Evolutionary conservation across 2,797 vertebrate species (phyloP).

Genomic region (Lutjanus campechanus): DNA sequence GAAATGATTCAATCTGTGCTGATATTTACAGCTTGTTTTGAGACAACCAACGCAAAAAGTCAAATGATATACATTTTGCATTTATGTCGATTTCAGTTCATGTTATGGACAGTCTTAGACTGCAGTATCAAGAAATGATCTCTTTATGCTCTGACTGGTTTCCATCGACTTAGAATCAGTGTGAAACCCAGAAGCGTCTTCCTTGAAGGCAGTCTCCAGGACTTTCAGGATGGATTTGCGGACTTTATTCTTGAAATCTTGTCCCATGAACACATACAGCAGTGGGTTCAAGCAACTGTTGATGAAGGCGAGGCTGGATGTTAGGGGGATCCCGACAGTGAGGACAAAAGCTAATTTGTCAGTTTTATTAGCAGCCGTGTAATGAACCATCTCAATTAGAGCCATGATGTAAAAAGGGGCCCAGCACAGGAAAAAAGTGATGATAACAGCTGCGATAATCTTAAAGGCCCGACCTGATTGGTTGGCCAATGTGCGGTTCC

Average conservation of each 20-base stretch:
- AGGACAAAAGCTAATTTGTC: slow-evolving; percentile 61
- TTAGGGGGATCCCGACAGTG: slow-evolving; percentile 78
- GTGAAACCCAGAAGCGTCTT: slow-evolving; percentile 81
- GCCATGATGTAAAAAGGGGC: slow-evolving; percentile 89
- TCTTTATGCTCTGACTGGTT: slow-evolving; percentile 78
- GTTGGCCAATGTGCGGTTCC: slow-evolving; percentile 81
- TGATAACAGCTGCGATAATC: slow-evolving; percentile 89
- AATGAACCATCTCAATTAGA: slow-evolving; percentile 84
- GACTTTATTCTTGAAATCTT: slow-evolving; percentile 85
- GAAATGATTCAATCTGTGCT: no score
- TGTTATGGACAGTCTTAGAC: slow-evolving; percentile 54
- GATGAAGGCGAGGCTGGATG: slow-evolving; percentile 82
- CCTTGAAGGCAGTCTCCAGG: slow-evolving; percentile 86
- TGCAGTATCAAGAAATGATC: slow-evolving; percentile 79
- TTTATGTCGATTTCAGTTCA: no score
- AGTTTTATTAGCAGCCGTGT: slow-evolving; percentile 57
- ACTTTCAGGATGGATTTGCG: slow-evolving; percentile 85
- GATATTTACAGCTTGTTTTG: no score
- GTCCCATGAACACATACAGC: slow-evolving; percentile 88
- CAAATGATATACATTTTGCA: no score
- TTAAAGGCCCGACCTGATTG: slow-evolving; percentile 86
- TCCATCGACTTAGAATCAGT: slow-evolving; percentile 80
- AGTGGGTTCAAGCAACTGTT: slow-evolving; percentile 88
- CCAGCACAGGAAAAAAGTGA: slow-evolving; percentile 92
- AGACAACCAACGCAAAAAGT: no score